Evolutionary conservation across 2,888 invertebrate species (phyloP), one percentile per base, ranked within the genome.

Genomic region (Trachelus troglodyta): DNA sequence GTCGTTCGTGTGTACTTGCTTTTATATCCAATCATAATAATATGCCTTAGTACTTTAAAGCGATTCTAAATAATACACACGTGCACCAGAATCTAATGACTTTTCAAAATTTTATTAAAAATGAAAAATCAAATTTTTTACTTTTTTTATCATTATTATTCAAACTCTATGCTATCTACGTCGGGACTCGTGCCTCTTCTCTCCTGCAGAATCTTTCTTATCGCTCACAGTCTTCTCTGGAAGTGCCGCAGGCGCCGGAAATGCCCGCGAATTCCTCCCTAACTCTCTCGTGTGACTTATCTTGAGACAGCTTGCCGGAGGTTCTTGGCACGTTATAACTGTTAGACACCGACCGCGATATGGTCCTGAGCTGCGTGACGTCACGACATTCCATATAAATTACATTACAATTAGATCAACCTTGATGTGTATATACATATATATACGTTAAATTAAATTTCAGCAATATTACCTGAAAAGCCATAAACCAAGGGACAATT

Each of bases 41-140:
- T 40, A 40, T 40, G 15, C 40, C 40, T 40, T 4, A 4, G 15
- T 40, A 15, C 4, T 12, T 40, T 4, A 1, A 40, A 1, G 40
- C 40, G 23, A 40, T 23, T 0, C 9, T 23, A 23, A 56, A 56
- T 56, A 23, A 23, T 9, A 23, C 40, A 9, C 15, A 2, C 6
- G 9, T 23, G 0, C 9, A 40, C 23, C 6, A 23, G 1, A 4
- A 40, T 15, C 6, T 0, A 6, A 23, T 56, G 23, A 2, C 0
- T 6, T 9, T 56, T 56, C 23, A 9, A 56, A 56, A 23, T 23
- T 56, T 56, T 0, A 0, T 9, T 0, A 56, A 56, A 56, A 56
- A 9, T 23, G 0, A 9, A 23, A 56, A 56, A 56, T 56, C 2
- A 6, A 56, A 40, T 0, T 23, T 23, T 0, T 0, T 0, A 0